Percentiles rank a stretch among this genome's conserved stretches.
Evolutionary conservation across 1,140 invertebrate genomes (phyloP).

Genomic region (Pollicipes pollicipes): DNA sequence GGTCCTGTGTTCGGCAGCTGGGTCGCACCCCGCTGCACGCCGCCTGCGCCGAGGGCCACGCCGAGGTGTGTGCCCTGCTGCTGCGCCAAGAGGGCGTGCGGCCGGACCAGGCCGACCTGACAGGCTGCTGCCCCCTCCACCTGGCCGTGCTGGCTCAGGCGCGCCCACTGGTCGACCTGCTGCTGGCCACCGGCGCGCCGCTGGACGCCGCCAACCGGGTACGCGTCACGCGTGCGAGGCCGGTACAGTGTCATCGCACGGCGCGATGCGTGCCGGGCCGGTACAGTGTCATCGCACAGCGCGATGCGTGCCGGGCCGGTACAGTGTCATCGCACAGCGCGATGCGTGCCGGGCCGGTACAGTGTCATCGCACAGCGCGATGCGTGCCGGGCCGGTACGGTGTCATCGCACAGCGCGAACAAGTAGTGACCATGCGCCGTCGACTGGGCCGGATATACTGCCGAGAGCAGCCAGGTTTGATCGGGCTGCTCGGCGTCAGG

Average conservation of each 20-base stretch:
- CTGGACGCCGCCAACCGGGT: neutral
- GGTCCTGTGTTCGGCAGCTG: conserved; percentile 29
- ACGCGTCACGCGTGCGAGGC: too few relatives aligned
- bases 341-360: too few relatives aligned
- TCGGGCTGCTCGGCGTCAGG: too few relatives aligned
- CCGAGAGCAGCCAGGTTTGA: too few relatives aligned
- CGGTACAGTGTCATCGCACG: neutral
- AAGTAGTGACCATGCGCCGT: too few relatives aligned
- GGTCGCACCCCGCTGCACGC: conserved; percentile 50
- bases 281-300: neutral
- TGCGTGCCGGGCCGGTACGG: too few relatives aligned
- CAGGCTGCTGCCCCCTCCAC: neutral
- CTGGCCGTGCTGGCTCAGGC: neutral
- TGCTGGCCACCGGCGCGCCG: neutral
- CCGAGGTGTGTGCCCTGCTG: conserved; percentile 44
- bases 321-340: too few relatives aligned
- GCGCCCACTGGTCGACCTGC: neutral
- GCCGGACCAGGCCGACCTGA: neutral
- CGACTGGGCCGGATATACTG: too few relatives aligned
- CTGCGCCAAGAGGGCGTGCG: conserved; percentile 25
- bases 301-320: too few relatives aligned
- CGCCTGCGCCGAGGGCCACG: conserved; percentile 51
- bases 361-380: too few relatives aligned
- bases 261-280: too few relatives aligned
- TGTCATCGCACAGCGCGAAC: too few relatives aligned